Evolutionary conservation across 2,797 vertebrate species (phyloP), one percentile per base, ranked within the genome.

Genomic region (Sorex maritimensis): DNA sequence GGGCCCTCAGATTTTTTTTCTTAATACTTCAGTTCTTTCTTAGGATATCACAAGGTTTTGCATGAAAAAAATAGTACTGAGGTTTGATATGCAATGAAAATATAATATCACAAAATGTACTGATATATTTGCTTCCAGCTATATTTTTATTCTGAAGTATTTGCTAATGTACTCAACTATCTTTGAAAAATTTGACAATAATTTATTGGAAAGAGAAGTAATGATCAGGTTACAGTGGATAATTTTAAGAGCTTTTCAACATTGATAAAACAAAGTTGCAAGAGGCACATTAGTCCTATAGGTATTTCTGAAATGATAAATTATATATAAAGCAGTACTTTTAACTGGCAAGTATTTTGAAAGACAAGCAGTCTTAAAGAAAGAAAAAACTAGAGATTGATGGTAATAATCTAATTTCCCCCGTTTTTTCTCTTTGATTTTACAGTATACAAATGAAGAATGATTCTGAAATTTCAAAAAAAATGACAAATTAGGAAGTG

Each of bases 381-480:
- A 81, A 34, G 34, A 6, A 52, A 38, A 86, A 95, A 49, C 4
- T 28, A 55, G 38, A 68, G 23, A 69, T 82, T 30, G 80, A 73
- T 58, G 69, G 9, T 24, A 23, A 85, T 80, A 46, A 68, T 34
- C 21, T 24, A 49, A 19, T 63, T n/a, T 61, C 41, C 21, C 34
- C 4, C 49, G 69, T 74, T n/a, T 91, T 78, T n/a, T 81, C 13
- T 34, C 74, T 91, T 95, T 79, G 58, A 34, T 89, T 77, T 92
- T 34, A 81, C 34, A 17, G 52, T 80, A 81, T 13, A 23, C 34
- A 73, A 84, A 46, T 65, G 71, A 92, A 88, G 14, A 94, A 67
- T 93, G 23, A 86, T 72, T 87, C 14, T 87, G n/a, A 91, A 86
- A 90, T 94, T 86, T 94, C 80, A 34, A 34, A 94, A 95, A 23